Evolutionary conservation across 1,140 invertebrate genomes (phyloP).

Genomic region (Lepidurus arcticus): DNA sequence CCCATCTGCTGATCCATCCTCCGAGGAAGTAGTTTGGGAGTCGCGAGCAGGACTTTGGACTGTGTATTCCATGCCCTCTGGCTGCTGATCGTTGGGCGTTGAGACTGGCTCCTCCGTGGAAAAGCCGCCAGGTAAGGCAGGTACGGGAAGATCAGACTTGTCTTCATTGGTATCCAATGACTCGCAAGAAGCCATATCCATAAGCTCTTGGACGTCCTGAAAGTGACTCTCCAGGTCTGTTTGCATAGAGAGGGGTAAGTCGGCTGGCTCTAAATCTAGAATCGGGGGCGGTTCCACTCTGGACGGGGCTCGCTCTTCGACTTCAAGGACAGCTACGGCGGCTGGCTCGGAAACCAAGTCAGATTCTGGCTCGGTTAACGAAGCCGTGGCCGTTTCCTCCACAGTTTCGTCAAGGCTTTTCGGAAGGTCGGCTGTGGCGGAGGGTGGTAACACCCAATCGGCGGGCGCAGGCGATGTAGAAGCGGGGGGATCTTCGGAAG

Average conservation of each 20-base stretch:
- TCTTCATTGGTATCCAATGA: background rate
- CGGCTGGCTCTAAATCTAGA: background rate
- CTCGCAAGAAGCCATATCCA: background rate
- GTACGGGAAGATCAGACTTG: background rate
- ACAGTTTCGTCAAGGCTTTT: background rate
- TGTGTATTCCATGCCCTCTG: background rate
- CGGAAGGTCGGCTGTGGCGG: background rate
- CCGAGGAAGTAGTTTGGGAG: too few relatives aligned
- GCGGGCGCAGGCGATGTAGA: background rate
- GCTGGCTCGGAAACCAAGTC: background rate
- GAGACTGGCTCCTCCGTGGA: background rate
- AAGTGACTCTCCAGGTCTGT: background rate
- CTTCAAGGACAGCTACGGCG: background rate
- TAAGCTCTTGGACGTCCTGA: conserved; percentile 10
- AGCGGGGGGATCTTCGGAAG: background rate
- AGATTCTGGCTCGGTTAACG: background rate
- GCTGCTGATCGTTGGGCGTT: background rate
- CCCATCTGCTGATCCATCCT: too few relatives aligned
- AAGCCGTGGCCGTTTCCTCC: too few relatives aligned
- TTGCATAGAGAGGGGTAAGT: background rate
- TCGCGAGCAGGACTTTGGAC: background rate
- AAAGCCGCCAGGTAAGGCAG: background rate
- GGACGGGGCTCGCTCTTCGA: background rate
- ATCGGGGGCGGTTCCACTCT: background rate
- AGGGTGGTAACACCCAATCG: background rate